Evolutionary conservation across 2,888 invertebrate species (phyloP).

Genomic region (Drosophila anomelani): DNA sequence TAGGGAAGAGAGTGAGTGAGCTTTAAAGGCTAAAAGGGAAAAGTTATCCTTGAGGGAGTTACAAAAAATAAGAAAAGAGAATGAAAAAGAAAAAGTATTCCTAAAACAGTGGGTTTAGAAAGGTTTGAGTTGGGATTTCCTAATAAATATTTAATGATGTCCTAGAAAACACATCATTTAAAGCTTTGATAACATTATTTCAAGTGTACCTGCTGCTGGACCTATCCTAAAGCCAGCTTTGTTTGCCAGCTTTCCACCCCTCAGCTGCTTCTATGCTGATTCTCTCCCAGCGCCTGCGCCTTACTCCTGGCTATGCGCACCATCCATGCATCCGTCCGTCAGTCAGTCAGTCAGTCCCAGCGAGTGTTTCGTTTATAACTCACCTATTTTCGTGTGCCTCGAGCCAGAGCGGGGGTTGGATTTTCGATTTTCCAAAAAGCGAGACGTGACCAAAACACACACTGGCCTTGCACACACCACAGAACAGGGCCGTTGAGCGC

Average conservation of each 20-base stretch:
- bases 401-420: constrained; percentile 16
- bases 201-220: background rate
- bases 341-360: constrained; percentile 13
- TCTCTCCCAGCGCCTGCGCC: constrained; percentile 44
- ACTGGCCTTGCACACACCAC: constrained; percentile 36
- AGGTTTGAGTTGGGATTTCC: background rate
- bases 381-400: constrained; percentile 36
- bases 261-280: background rate
- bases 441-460: constrained; percentile 70
- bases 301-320: constrained; percentile 30
- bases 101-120: too few species aligned
- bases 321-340: background rate
- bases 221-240: constrained; percentile 20
- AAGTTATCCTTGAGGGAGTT: background rate
- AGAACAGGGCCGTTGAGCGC: constrained; percentile 9
- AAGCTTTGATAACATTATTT: background rate
- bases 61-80: background rate
- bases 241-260: constrained; percentile 16
- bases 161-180: background rate
- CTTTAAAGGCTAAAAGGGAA: background rate
- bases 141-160: background rate
- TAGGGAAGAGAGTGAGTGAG: background rate
- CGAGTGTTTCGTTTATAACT: constrained; percentile 40
- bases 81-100: background rate
- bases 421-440: constrained; percentile 64